Base-by-base conservation (phyloP, 2,797 vertebrate species). In the Harpagifer antarcticus region DNA sequence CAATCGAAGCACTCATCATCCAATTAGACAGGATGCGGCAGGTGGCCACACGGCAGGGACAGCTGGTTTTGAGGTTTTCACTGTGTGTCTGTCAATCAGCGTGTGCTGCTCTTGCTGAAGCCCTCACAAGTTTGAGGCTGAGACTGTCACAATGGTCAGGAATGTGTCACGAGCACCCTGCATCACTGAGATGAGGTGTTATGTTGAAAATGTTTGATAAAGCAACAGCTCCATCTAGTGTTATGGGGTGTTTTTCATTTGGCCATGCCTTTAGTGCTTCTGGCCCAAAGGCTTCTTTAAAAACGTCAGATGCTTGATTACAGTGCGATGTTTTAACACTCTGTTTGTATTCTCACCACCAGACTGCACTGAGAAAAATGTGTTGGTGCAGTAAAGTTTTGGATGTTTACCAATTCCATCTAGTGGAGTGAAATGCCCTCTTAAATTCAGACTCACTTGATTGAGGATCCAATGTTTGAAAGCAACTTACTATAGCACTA, bases 171-270 rank as follows among this genome's bases (percentile, higher is more conserved):
- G 45, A 66, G 79, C 62, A 3, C 71, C 42, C 67, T 49, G 74
- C 33, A 57, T 74, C 71, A 53, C 62, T n/a, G 58, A 69, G 64
- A 68, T 3, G 69, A 66, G n/a, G n/a, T n/a, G 54, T 7, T n/a
- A 13, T 17, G 54, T 7, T 54, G 16, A 3, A 44, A 62, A 43
- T 45, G 59, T 23, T 3, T 1, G 71, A 40, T 82, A 88, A 89
- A 73, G 63, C 89, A 80, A 85, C 72, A 91, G 86, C 92, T 81
- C 93, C 91, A 91, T 88, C 93, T 90, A 88, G 88, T 88, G 92
- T n/a, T 33, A 1, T 6, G 9, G 13, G 23, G n/a, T 15, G 45
- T 0, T 44, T 27, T 40, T 56, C 11, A 17, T 56, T 5, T 1
- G 16, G 15, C 10, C 27, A 17, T 14, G 15, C 14, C 13, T 12